Base-by-base conservation (phyloP, 1,140 invertebrate genomes). In the Zaprionus camerounensis region DNA sequence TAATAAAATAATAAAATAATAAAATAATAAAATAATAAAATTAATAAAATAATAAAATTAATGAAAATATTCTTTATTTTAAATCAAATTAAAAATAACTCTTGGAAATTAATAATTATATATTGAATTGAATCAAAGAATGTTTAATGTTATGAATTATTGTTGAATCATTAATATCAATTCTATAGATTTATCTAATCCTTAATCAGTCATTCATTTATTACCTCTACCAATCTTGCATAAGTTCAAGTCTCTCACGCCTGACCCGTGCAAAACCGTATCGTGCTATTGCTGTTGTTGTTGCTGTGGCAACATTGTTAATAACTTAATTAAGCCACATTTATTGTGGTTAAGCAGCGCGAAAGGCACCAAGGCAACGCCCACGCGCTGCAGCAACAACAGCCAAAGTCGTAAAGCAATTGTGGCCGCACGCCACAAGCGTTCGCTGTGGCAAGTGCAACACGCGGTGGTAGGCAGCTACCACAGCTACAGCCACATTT, bases 321-420 rank as follows among this genome's bases (percentile, higher is more conserved):
- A 88, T 88, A 80, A 75, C 84, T 88, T 90, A 88, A 90, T 88
- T 88, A 84, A 90, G 74, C 66, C 75, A 56, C 81, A 75, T 71
- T 78, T 46, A 17, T 46, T 76, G 76, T 79, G 79, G 46, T 20
- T 82, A 78, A 84, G 81, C 68, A 78, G 59, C 53, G 55, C 73
- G 66, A 56, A 46, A 76, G 70, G 44, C 38, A 76, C 76, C 63
- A 67, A 83, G 80, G 76, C 72, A 68, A 75, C 84, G 85, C 84
- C 84, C 84, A 88, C 84, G 85, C 76, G 76, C 68, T 71, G 71
- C 64, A 63, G 34, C 38, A 66, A 53, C 68, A 76, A 51, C 53
- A 63, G 44, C 51, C 51, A 31, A 2, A 57, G 49, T 26, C 24
- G 58, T 36, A 34, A 55, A 66, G 66, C 61, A 67, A 71, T 64